Base-by-base conservation (phyloP, 2,797 vertebrate species). In the Amblyopsis hoosieri region DNA sequence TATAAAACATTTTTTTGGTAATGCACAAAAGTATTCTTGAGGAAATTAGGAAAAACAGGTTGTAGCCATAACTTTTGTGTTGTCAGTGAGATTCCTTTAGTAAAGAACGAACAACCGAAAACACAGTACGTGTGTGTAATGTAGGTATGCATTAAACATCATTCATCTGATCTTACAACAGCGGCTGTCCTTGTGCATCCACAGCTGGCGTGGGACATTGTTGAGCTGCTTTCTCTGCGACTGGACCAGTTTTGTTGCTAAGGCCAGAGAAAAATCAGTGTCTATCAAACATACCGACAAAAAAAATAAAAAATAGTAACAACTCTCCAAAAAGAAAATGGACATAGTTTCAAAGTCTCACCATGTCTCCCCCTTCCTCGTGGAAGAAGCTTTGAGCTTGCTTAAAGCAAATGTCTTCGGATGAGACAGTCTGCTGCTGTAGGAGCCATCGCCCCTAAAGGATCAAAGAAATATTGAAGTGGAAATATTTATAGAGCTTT, bases 371-470 rank as follows among this genome's bases (percentile, higher is more conserved):
- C 3, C 23, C n/a, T 69, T 57, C 1, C 69, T 67, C 58, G 66
- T 74, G 2, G 55, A 59, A 69, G 1, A 19, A 14, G 65, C 54
- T 13, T 47, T 71, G 4, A 59, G 37, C 64, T 72, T 81, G n/a
- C 12, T 63, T 2, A 84, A 29, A 55, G 10, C 4, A 56, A 85
- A 1, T 12, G 9, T 72, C 6, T 10, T 53, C 55, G 77, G 80
- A 69, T 75, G 75, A 64, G 71, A 77, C 11, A 78, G 51, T 1
- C 58, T 55, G 67, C 12, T 54, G 2, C 23, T 23, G 23, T 23
- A 23, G 23, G 23, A 23, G 23, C 60, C n/a, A 15, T 51, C 1
- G 12, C 10, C 66, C 51, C 78, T 77, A 37, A 23, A 23, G 23
- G 23, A 23, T 23, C 23, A 23, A 23, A 64, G 0, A 52, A 59